Evolutionary conservation across 2,888 invertebrate genomes (phyloP), one percentile per base, ranked within the genome.

Genomic region (Esperia sulphurella): DNA sequence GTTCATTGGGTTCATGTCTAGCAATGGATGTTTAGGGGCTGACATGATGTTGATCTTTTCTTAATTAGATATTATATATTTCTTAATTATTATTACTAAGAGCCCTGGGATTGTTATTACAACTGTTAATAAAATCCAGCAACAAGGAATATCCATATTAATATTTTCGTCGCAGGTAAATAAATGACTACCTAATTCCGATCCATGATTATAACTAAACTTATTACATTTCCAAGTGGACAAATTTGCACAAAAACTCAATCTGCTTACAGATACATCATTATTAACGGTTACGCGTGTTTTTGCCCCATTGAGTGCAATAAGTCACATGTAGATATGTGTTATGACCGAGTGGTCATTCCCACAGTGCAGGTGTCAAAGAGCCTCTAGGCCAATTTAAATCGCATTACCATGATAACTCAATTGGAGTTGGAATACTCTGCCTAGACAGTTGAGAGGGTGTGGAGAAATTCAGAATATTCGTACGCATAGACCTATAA

Each of bases 361-460:
- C 77, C 71, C 68, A 72, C 68, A 65, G 35, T 42, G 63, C 79
- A 80, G 79, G 79, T 84, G 83, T 79, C 81, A 80, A 76, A 70
- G 68, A 62, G 71, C 63, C 60, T n/a, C 57, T 60, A 54, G 65
- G 74, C 75, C 80, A 86, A 85, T 88, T 87, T 86, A 87, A 86
- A 87, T 78, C 82, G 74, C 86, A 85, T 88, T 86, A 88, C 58
- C 60, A 58, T 78, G 80, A 85, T 84, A 84, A 85, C 87, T 87
- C 86, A 83, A 87, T 87, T 81, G 73, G 61, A 37, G 30, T 65
- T 50, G 58, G 62, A 64, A 65, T 65, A 52, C 49, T 48, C 46
- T 28, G 21, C 21, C 21, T 56, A 50, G 53, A 59, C 56, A 60
- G 61, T 56, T 73, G 58, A 52, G 61, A 70, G 63, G 45, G 50